These are phyloP conservation scores for Epinephelus fuscoguttatus DNA, from an alignment of 2,113 vertebrate species.

Conservation along the genomic window DNA sequence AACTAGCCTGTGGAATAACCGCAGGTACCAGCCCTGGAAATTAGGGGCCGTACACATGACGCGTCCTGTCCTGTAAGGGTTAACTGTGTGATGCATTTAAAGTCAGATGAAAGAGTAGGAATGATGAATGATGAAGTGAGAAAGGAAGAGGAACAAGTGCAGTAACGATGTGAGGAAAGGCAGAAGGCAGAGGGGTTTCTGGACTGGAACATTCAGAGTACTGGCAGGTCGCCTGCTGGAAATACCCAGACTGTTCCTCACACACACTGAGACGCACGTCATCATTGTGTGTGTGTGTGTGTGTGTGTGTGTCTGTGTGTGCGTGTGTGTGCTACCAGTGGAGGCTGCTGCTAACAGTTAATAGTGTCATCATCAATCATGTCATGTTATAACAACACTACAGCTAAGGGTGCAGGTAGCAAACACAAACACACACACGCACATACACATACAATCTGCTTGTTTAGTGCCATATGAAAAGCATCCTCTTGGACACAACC, in stretches of 20 bases:
- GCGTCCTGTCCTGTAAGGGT: not conserved
- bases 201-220: constrained; percentile 33
- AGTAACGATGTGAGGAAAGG: constrained; percentile 29
- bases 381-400: constrained; percentile 6
- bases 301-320: constrained; percentile 25
- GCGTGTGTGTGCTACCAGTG: not conserved
- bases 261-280: constrained; percentile 65
- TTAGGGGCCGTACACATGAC: too few relatives aligned
- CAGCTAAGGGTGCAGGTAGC: not conserved
- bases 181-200: constrained; percentile 62
- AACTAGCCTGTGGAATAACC: too few relatives aligned
- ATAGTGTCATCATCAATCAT: constrained; percentile 33
- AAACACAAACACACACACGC: not conserved
- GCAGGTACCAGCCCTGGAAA: too few relatives aligned
- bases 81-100: rapidly evolving
- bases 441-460: not conserved
- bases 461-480: not conserved
- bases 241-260: constrained; percentile 72
- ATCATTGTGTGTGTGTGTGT: constrained; percentile 42
- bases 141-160: not conserved
- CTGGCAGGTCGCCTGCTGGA: constrained; percentile 72
- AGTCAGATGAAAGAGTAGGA: not conserved
- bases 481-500: constrained; percentile 7
- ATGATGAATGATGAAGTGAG: not conserved
- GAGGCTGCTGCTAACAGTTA: constrained; percentile 24